Conservation (phyloP, 2,888 invertebrate genomes). For the Habrosyne pyritoides region DNA sequence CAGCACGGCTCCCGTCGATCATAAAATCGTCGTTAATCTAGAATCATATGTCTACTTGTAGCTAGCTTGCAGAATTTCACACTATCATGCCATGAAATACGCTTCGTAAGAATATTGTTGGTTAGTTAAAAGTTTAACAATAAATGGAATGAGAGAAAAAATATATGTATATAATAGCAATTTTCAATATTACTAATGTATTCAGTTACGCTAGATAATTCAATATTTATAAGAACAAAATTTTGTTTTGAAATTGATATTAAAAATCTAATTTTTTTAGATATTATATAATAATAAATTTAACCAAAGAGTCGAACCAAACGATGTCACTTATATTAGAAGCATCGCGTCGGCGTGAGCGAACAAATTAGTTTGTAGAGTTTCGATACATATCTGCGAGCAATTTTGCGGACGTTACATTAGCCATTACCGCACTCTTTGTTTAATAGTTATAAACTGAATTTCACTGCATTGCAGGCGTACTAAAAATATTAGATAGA, state of each 20-base stretch:
- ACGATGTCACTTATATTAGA: not conserved
- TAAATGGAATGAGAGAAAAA: too few species aligned
- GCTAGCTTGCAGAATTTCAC: not conserved
- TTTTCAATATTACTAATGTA: too few species aligned
- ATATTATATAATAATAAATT: too few species aligned
- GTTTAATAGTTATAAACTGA: not conserved
- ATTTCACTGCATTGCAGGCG: not conserved
- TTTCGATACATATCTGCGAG: not conserved
- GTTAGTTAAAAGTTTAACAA: too few species aligned
- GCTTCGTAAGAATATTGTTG: too few species aligned
- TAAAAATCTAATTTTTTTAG: too few species aligned
- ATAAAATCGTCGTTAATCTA: conserved; percentile 71
- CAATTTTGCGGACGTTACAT: not conserved
- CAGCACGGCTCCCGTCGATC: conserved; percentile 63
- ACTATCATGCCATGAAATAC: not conserved
- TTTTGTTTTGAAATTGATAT: too few species aligned
- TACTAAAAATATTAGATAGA: too few species aligned
- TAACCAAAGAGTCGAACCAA: too few species aligned
- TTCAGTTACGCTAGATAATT: too few species aligned
- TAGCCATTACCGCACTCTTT: not conserved
- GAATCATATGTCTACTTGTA: conserved; percentile 19
- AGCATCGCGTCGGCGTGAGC: not conserved
- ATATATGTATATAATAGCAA: too few species aligned
- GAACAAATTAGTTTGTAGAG: not conserved
- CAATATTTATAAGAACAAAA: too few species aligned